Evolutionary conservation across 2,113 vertebrate genomes (phyloP).

Genomic region (Copsychus sechellarum): DNA sequence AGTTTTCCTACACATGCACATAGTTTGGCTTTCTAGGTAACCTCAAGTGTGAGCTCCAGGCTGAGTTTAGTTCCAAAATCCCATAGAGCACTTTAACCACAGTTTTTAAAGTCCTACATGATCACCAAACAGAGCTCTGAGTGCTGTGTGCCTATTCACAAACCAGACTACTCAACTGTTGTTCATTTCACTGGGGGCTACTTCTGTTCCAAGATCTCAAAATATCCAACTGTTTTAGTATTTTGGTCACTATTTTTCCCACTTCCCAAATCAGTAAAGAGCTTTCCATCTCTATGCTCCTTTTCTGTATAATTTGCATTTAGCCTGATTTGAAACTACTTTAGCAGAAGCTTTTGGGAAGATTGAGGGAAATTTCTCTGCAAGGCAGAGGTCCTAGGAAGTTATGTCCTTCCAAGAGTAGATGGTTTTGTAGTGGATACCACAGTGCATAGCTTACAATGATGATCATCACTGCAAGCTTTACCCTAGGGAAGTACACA

Average conservation of each 20-base stretch:
- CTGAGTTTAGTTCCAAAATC: neutral
- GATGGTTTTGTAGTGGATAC: neutral
- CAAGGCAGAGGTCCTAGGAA: neutral
- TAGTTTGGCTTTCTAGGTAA: fast-evolving
- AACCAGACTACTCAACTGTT: neutral
- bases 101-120: neutral
- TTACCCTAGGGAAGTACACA: neutral
- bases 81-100: fast-evolving
- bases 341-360: neutral
- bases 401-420: neutral
- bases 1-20: neutral
- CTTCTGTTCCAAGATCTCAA: neutral
- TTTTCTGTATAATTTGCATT: neutral
- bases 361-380: neutral
- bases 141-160: neutral
- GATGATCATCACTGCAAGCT: neutral
- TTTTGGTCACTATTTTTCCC: neutral
- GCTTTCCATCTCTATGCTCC: fast-evolving
- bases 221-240: neutral
- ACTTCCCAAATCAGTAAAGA: neutral
- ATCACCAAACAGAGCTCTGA: neutral
- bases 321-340: neutral
- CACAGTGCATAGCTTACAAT: neutral
- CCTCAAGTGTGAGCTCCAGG: neutral
- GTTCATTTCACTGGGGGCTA: neutral